Base-by-base conservation (phyloP, 2,797 vertebrate genomes). In the Liasis olivaceus region DNA sequence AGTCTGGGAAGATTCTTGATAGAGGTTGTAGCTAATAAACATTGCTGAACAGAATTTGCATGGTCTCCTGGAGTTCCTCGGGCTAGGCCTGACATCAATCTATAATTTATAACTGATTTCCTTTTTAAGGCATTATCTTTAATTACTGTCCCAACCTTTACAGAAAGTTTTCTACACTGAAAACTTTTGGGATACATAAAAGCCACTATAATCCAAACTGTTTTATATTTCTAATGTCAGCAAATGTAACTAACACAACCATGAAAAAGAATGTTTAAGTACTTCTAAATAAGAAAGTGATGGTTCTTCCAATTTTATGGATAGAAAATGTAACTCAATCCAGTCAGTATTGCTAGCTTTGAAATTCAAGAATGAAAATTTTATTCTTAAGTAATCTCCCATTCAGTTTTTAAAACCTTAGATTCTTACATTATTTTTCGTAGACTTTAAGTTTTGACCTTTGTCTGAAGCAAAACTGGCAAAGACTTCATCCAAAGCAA, bases 401-500 rank as follows among this genome's bases (percentile, higher is more conserved):
- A 93, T 26, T 36, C 92, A 94, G 42, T 60, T 90, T 95, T 93
- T 84, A 1, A 64, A 91, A 90, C 85, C 20, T 17, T 62, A 26
- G 4, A 28, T 26, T 60, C 24, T 69, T 89, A 89, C 54, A 89
- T 59, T 31, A 92, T 59, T 89, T 88, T 64, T 64, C 26, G 64
- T 13, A 64, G 26, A 36, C 56, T 87, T 92, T 24, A 42, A 24
- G 47, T 93, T 93, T 94, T 66, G 93, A 47, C 9, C 92, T 91
- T 84, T 85, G 54, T 17, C 42, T 92, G 92, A 94, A 72, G 47
- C 85, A 22, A 90, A 93, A 81, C 1, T 64, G 0, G 0, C 47
- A 0, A 11, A 93, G 85, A 92, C 93, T 90, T 93, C 5, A 91
- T 62, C 58, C 42, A 93, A 92, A 96, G 91, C 86, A 93, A 59